Base-by-base conservation (phyloP, 2,888 invertebrate genomes). In the Acleris literana region DNA sequence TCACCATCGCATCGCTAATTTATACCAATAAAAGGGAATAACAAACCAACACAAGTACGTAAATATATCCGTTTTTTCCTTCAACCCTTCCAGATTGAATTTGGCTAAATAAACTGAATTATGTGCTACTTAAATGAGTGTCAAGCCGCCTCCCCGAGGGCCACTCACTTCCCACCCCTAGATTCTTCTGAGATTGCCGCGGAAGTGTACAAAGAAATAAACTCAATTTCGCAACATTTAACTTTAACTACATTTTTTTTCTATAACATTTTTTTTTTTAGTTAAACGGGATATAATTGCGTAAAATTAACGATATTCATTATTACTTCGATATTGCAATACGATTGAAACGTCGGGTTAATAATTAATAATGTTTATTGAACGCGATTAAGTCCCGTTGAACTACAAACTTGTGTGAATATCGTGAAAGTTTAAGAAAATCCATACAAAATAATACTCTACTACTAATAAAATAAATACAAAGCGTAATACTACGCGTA, bases 51-150 rank as follows among this genome's bases (percentile, higher is more conserved):
- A 64, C 61, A 65, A 56, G 58, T 65, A 59, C 64, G 64, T 70
- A 71, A 70, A 72, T 73, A 74, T 70, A 74, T 72, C 64, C 71
- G 71, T 79, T 79, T 81, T 81, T 79, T 75, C 71, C 74, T 66
- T 67, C 79, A 80, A 80, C 83, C 84, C 84, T 84, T 81, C 77
- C 33, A 61, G 84, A 87, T 90, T 86, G 82, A 88, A 91, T 91
- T 91, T 85, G 85, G 79, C 85, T 89, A 92, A 92, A 92, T 90
- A 94, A 94, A 94, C 94, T 94, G 93, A 94, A 94, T 94, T 94
- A 94, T 94, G 93, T 94, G 94, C 94, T 94, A 94, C 94, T 94
- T 94, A 94, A 94, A 94, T 93, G 93, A 94, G 94, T 94, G 94
- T 94, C 94, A 89, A 87, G 88, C 80, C 80, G 71, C 82, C 82